These are phyloP conservation scores for Orycteropus afer DNA, from an alignment of 2,113 vertebrate genomes.

Conservation along the genomic window DNA sequence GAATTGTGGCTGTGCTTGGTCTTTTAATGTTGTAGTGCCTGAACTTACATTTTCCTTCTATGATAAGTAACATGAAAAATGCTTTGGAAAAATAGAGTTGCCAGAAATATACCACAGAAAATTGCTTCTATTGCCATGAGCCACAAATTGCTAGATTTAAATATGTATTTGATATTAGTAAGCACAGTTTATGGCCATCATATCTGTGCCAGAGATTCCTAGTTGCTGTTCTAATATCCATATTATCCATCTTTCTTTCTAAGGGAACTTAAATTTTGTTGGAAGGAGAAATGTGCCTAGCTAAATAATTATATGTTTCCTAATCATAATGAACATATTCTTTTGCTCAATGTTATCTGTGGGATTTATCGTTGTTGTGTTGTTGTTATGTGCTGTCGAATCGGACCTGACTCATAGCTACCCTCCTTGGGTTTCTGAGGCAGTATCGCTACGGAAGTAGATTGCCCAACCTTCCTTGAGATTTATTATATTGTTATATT, in stretches of 20 bases:
- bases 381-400: no score
- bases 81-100: constrained; percentile 48
- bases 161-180: constrained; percentile 14
- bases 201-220: not conserved
- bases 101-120: constrained; percentile 29
- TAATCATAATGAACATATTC: not conserved
- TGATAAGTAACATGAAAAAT: not conserved
- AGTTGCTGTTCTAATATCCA: not conserved
- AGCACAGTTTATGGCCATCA: not conserved
- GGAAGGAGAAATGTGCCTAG: not conserved
- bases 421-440: no score
- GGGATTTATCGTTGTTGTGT: constrained; percentile 16
- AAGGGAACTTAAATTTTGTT: not conserved
- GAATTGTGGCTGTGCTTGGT: not conserved
- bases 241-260: not conserved
- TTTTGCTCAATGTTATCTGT: not conserved
- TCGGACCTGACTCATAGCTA: no score
- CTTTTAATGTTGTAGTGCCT: not conserved
- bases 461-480: no score
- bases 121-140: not conserved
- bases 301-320: not conserved
- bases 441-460: no score
- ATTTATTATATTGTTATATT: not conserved
- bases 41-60: not conserved
- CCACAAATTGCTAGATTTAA: constrained; percentile 43